Base-by-base conservation (phyloP, 2,888 invertebrate species). In the Lumbricus terrestris region DNA sequence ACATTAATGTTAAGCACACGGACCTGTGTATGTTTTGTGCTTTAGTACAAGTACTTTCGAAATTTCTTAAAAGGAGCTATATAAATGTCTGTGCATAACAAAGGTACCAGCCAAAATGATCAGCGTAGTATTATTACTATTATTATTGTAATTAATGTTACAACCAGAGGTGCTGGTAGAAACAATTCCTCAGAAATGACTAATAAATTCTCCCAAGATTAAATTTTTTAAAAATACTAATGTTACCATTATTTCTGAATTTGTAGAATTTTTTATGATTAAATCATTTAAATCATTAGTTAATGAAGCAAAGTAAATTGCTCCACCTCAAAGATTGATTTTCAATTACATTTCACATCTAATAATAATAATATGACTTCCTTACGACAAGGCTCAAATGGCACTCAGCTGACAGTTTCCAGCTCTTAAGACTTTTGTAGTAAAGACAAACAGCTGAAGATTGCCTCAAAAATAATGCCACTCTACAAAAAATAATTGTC, bases 11-110 rank as follows among this genome's bases (percentile, higher is more conserved):
- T 69, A n/a, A n/a, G n/a, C n/a, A 11, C 69, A n/a, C 8, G 8
- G 69, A 69, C 69, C 8, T 6, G n/a, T n/a, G n/a, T n/a, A n/a
- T n/a, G n/a, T 23, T 23, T 1, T 47, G 47, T 47, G 47, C 23
- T 2, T 23, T 47, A n/a, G 69, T 69, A 69, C 29, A 29, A n/a
- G 69, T n/a, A 69, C 69, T 11, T 69, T 69, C n/a, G 5, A 69
- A n/a, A 69, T 29, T 69, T 69, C 69, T 69, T 69, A n/a, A 69
- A 69, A 11, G 69, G 69, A 69, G 69, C 69, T 69, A 69, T 11
- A 69, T 69, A n/a, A 69, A 69, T 69, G 69, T n/a, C 69, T 69
- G 69, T n/a, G n/a, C 69, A 69, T 69, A n/a, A n/a, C 69, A n/a
- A 69, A 69, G 69, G 69, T 69, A 8, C n/a, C 69, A 29, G 29